These are phyloP conservation scores for Chironomus tepperi DNA, from an alignment of 1,140 invertebrate genomes.

Conservation along the genomic window DNA sequence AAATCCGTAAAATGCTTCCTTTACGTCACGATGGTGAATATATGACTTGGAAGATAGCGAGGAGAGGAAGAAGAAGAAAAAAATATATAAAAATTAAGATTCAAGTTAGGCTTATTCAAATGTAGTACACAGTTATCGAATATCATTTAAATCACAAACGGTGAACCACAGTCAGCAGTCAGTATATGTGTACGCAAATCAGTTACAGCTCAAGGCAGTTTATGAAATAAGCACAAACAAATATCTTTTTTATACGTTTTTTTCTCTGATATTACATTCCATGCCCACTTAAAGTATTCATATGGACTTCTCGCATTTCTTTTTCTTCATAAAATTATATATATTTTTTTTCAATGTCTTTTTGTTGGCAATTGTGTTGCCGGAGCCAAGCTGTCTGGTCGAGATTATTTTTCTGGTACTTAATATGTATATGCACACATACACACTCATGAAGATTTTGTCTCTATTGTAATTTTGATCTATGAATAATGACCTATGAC, in stretches of 20 bases:
- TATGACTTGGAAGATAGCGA: not conserved
- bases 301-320: not conserved
- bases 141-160: not conserved
- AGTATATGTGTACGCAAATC: no score
- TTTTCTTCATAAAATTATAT: not conserved
- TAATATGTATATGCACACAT: no score
- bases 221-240: no score
- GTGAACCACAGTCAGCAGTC: no score
- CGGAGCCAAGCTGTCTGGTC: conserved; percentile 3
- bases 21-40: conserved; percentile 1
- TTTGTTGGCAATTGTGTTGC: not conserved
- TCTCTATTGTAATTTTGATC: no score
- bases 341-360: not conserved
- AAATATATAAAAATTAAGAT: no score
- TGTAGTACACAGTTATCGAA: conserved; percentile 1
- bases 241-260: no score
- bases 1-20: conserved; percentile 4
- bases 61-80: not conserved
- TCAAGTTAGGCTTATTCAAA: not conserved
- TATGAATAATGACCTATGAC: no score
- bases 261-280: no score
- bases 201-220: no score
- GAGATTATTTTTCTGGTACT: not conserved
- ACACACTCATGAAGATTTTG: no score
- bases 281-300: not conserved